These are phyloP conservation scores for Climacteris rufus DNA, from an alignment of 2,113 vertebrate species.

Conservation along the genomic window DNA sequence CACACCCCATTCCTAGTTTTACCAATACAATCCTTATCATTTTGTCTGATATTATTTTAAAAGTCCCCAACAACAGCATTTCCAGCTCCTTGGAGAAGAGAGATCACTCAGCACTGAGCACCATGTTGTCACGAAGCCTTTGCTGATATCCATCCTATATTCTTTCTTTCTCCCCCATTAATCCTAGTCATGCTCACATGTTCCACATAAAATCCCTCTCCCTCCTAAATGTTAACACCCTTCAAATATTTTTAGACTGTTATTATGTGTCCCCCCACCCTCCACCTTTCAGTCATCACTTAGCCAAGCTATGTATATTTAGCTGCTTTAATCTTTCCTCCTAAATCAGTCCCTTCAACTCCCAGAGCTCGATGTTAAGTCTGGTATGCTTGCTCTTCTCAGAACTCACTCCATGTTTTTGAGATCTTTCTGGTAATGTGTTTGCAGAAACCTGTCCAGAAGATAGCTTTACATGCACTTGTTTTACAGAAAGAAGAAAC, in stretches of 20 bases:
- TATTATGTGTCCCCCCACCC: constrained; percentile 46
- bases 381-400: constrained; percentile 20
- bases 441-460: background rate
- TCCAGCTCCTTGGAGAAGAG: background rate
- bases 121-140: background rate
- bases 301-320: constrained; percentile 61
- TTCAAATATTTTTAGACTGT: constrained; percentile 65
- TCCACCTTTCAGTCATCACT: constrained; percentile 50
- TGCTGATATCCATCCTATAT: background rate
- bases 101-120: background rate
- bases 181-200: constrained; percentile 55
- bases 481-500: background rate
- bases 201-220: constrained; percentile 37
- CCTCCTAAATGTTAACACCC: constrained; percentile 58
- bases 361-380: constrained; percentile 9
- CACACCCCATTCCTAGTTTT: background rate
- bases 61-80: background rate
- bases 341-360: constrained; percentile 51
- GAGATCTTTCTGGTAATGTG: background rate
- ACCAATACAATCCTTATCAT: background rate
- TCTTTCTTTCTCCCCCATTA: constrained; percentile 43
- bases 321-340: constrained; percentile 62
- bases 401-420: background rate
- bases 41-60: background rate
- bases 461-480: background rate